These are phyloP conservation scores for Sceloporus undulatus DNA, from an alignment of 2,113 vertebrate species.

Conservation along the genomic window DNA sequence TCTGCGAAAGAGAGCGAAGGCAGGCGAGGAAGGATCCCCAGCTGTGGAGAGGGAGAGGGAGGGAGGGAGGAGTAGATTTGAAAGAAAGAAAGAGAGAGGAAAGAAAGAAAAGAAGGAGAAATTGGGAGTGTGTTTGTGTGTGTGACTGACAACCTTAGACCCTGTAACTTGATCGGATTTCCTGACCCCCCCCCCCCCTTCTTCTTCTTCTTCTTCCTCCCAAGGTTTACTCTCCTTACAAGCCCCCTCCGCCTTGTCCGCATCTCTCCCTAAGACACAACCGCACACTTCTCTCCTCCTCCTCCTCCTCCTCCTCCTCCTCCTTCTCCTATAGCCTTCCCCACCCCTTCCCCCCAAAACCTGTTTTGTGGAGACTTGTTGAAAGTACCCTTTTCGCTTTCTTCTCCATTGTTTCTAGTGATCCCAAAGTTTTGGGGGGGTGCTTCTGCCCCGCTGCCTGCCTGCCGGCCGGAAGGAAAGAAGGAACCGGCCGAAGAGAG, in stretches of 20 bases:
- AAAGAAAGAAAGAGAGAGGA: conserved; percentile 30
- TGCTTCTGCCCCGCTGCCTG: too few relatives aligned
- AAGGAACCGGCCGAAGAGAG: too few relatives aligned
- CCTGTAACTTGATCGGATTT: conserved; percentile 48
- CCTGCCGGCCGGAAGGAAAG: too few relatives aligned
- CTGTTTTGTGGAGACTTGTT: conserved; percentile 63
- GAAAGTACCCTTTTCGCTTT: conserved; percentile 64
- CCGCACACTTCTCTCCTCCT: background rate
- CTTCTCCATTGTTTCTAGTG: conserved; percentile 64
- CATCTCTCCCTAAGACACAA: conserved; percentile 12
- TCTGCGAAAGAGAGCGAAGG: too few relatives aligned
- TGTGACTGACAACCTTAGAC: conserved; percentile 23
- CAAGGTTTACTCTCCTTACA: conserved; percentile 32
- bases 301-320: conserved; percentile 7
- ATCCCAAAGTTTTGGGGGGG: conserved; percentile 70
- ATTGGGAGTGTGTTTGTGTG: background rate
- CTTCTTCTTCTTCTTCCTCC: conserved; percentile 47
- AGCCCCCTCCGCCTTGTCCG: background rate
- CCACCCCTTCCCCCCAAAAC: conserved; percentile 36
- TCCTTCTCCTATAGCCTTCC: conserved; percentile 16
- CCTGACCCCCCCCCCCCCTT: conserved; percentile 6
- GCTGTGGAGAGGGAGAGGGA: conserved; percentile 48
- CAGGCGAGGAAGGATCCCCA: conserved; percentile 43
- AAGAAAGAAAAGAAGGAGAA: conserved; percentile 32
- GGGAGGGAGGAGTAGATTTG: background rate